Percentiles rank a stretch among this genome's conserved stretches.
These are phyloP conservation scores for Pseudonaja textilis DNA, from an alignment of 2,113 vertebrate species.

Conservation along the genomic window DNA sequence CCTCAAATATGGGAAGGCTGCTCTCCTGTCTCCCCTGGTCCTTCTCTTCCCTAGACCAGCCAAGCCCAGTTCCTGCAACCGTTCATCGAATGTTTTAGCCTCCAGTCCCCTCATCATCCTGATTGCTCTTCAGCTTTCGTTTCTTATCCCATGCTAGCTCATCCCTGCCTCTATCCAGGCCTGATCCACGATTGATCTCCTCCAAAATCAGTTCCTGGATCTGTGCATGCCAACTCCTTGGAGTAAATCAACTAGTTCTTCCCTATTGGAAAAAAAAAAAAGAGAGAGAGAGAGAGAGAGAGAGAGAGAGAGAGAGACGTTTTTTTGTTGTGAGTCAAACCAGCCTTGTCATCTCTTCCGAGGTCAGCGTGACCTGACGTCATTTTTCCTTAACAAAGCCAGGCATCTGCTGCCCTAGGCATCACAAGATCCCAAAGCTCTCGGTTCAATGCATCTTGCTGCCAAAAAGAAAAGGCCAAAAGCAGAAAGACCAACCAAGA, in stretches of 20 bases:
- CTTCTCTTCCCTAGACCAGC: too few species aligned
- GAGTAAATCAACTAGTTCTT: not conserved
- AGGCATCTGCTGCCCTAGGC: not conserved
- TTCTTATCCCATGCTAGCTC: not conserved
- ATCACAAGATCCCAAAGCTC: not conserved
- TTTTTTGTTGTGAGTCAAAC: not conserved
- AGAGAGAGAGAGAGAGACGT: too few species aligned
- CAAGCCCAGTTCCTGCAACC: too few species aligned
- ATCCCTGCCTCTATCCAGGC: not conserved
- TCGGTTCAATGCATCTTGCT: not conserved
- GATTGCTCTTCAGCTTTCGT: too few species aligned
- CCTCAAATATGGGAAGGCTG: too few species aligned
- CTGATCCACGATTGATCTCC: not conserved
- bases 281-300: too few species aligned
- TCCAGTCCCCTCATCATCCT: too few species aligned
- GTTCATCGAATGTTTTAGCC: too few species aligned
- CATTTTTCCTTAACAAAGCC: not conserved
- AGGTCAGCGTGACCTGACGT: not conserved
- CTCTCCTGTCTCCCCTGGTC: too few species aligned
- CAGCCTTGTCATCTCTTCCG: not conserved
- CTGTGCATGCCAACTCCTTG: not conserved
- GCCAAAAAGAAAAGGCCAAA: not conserved
- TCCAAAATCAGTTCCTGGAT: not conserved
- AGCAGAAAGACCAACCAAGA: not conserved
- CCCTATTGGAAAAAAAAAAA: rapidly evolving